These are phyloP conservation scores for Oscarella lobularis DNA, from an alignment of 37 sponge, comb jelly and placozoan species.

Conservation along the genomic window DNA sequence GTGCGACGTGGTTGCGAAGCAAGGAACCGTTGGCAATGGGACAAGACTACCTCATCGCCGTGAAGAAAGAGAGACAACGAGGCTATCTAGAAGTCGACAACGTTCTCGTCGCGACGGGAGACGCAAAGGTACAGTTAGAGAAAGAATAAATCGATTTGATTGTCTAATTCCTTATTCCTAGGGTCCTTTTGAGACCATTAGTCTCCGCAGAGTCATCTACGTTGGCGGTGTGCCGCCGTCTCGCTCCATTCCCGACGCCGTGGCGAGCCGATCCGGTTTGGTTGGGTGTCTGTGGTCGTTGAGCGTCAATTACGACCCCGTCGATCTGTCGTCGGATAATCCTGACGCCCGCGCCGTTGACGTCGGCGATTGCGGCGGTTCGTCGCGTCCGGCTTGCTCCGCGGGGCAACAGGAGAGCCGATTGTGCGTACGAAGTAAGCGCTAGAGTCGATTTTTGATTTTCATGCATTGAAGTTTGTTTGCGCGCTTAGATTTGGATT, in stretches of 20 bases:
- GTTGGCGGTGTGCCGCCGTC: background rate
- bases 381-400: background rate
- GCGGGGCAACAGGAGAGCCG: too few relatives aligned
- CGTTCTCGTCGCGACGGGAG: too few relatives aligned
- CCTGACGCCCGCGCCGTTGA: background rate
- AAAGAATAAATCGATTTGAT: too few relatives aligned
- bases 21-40: background rate
- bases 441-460: too few relatives aligned
- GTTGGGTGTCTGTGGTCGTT: background rate
- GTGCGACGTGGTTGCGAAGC: background rate
- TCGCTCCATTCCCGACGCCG: background rate
- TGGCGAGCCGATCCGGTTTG: background rate
- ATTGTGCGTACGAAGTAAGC: too few relatives aligned
- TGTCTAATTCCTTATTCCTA: background rate
- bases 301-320: background rate
- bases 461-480: too few relatives aligned
- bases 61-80: too few relatives aligned
- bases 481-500: too few relatives aligned
- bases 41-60: too few relatives aligned
- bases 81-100: too few relatives aligned
- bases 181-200: background rate
- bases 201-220: background rate
- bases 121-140: too few relatives aligned
- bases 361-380: background rate
- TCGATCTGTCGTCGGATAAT: background rate